These are phyloP conservation scores for Temnopleurus reevesii DNA, from an alignment of 53 echinoderm and acorn worm genomes.

Conservation along the genomic window DNA sequence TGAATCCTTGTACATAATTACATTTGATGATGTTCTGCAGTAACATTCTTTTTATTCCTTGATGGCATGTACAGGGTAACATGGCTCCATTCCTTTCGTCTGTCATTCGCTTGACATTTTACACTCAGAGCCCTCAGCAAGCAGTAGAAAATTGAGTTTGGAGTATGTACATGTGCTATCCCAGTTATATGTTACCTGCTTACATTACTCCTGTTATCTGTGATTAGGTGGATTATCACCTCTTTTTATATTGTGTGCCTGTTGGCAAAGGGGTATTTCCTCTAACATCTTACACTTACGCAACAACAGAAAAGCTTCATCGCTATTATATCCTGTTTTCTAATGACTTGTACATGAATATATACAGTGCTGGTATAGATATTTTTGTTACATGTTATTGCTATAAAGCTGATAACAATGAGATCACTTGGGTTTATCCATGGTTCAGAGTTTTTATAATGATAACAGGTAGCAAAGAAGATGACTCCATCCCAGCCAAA, in stretches of 20 bases:
- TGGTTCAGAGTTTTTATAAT: too few species aligned
- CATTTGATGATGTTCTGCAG: slow-evolving; percentile 32
- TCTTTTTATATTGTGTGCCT: background rate
- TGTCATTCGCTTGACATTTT: background rate
- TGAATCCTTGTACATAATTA: slow-evolving; percentile 2
- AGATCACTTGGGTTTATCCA: too few species aligned
- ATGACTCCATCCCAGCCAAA: too few species aligned
- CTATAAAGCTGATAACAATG: too few species aligned
- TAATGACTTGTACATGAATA: too few species aligned
- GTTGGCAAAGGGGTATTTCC: too few species aligned
- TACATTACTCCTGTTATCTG: background rate
- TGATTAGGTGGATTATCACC: background rate
- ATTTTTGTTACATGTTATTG: too few species aligned
- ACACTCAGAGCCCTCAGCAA: background rate
- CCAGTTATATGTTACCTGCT: background rate
- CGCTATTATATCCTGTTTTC: too few species aligned
- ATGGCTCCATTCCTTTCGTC: background rate
- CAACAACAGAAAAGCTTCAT: too few species aligned
- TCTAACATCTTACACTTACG: too few species aligned
- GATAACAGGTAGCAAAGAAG: too few species aligned
- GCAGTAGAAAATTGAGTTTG: background rate
- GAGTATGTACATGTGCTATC: background rate
- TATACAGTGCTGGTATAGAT: too few species aligned
- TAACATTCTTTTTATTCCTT: slow-evolving; percentile 13
- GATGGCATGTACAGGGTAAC: slow-evolving; percentile 17